Evolutionary conservation across 2,113 vertebrate genomes (phyloP).

Genomic region (Tragelaphus buxtoni): DNA sequence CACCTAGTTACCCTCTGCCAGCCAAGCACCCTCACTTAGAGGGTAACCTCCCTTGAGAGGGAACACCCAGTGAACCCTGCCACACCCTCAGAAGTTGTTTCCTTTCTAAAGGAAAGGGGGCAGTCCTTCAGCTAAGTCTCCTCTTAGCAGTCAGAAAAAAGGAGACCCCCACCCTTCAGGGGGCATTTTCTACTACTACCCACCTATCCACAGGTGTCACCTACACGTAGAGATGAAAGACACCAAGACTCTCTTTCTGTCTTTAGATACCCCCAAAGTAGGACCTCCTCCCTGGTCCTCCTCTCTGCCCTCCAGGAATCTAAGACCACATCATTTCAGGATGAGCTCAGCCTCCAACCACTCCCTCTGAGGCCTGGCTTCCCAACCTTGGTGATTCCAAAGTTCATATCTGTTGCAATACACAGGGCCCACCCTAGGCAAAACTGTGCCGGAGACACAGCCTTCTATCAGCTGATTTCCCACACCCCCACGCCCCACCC

Average conservation of each 20-base stretch:
- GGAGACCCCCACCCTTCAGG: not conserved
- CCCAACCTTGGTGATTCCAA: slow-evolving; percentile 51
- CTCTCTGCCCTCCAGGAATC: not conserved
- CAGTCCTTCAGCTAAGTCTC: not conserved
- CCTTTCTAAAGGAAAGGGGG: not conserved
- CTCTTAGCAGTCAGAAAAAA: not conserved
- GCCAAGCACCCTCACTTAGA: not conserved
- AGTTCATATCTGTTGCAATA: slow-evolving; percentile 59
- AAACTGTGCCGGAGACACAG: not conserved
- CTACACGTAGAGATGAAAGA: not conserved
- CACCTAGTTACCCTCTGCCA: not conserved
- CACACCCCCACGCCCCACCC: not conserved
- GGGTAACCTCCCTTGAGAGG: not conserved
- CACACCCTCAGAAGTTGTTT: slow-evolving; percentile 14
- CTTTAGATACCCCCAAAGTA: not conserved
- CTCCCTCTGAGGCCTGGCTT: slow-evolving; percentile 44
- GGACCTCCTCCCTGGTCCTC: not conserved
- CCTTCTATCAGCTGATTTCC: not conserved
- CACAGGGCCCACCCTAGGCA: slow-evolving; percentile 34
- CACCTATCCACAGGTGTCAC: not conserved
- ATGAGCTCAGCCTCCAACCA: slow-evolving; percentile 56
- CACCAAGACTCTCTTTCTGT: not conserved
- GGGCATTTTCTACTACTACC: not conserved
- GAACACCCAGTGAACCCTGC: slow-evolving; percentile 8
- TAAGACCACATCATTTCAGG: slow-evolving; percentile 40